Conservation (phyloP, 2,113 vertebrate species). For the Anser cygnoides region DNA sequence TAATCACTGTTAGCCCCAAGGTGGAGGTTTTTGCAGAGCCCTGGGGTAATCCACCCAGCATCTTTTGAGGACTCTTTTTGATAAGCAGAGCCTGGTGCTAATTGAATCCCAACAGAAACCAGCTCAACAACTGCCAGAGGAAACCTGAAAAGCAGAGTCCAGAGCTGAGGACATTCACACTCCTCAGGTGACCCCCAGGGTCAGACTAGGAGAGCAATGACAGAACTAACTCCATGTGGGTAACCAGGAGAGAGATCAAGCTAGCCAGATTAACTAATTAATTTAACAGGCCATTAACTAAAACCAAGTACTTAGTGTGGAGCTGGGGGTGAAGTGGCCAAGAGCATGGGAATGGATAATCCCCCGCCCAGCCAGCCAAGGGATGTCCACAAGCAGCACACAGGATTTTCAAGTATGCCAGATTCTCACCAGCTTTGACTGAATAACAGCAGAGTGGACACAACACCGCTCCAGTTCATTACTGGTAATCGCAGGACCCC, state of each 20-base stretch:
- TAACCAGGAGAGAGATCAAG: background rate
- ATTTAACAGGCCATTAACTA: background rate
- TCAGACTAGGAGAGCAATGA: background rate
- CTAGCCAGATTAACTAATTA: background rate
- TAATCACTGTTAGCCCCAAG: background rate
- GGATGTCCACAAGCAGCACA: background rate
- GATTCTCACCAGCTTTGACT: background rate
- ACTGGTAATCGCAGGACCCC: too few species aligned
- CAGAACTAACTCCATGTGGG: background rate
- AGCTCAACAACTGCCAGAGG: background rate
- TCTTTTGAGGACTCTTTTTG: background rate
- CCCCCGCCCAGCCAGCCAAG: background rate
- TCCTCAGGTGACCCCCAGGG: background rate
- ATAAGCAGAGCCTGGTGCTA: constrained; percentile 3
- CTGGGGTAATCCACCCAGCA: background rate
- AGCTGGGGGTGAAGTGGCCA: background rate
- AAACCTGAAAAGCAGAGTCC: background rate
- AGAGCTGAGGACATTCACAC: background rate
- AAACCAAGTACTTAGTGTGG: background rate
- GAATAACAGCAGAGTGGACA: fast-evolving
- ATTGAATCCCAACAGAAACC: background rate
- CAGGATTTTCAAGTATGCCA: fast-evolving
- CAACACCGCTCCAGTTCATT: background rate
- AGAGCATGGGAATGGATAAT: background rate
- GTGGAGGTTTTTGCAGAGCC: background rate